Base-by-base conservation (phyloP, 2,888 invertebrate genomes). In the Cryptosula pallasiana region DNA sequence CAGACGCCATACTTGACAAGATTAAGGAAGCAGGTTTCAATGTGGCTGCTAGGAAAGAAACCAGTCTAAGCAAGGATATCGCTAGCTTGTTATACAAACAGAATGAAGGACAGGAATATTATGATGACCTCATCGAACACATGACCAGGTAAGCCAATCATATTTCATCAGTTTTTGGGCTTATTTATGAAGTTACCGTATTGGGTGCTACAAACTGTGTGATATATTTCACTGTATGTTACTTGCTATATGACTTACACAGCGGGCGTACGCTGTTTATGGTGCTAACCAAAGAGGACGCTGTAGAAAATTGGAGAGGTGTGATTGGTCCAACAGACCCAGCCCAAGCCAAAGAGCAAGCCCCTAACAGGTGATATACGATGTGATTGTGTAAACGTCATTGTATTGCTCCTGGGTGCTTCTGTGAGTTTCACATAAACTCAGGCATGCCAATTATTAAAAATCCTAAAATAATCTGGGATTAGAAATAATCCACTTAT, bases 21-120 rank as follows among this genome's bases (percentile, higher is more conserved):
- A 83, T 85, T 71, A 79, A 81, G 34, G 81, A 84, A 58, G 81
- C 82, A 32, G 84, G 84, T 13, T 85, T 84, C 76, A 78, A 78
- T 73, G 82, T 85, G 57, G 83, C 84, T 27, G 83, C 83, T 5
- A 76, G 79, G 70, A 81, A 83, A 75, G 84, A 84, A 73, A 80
- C 81, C 1, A 76, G 76, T 54, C 75, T 85, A 72, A 80, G 81
- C 0, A 72, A 71, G 72, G 81, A 82, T 1, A 78, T 82, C 32
- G 83, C 81, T 1, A 78, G 81, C 69, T 76, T 79, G 35, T 79
- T 85, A 73, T 85, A 85, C 75, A 74, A 75, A 16, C 79, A 80
- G n/a, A 78, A 79, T 34, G 76, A 78, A 73, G 81, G 78, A 55
- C 79, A 81, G 74, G 80, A 81, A n/a, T 84, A 81, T 76, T 85